Base-by-base conservation (phyloP, 2,113 vertebrate species). In the Trematocara nigrifrons region DNA sequence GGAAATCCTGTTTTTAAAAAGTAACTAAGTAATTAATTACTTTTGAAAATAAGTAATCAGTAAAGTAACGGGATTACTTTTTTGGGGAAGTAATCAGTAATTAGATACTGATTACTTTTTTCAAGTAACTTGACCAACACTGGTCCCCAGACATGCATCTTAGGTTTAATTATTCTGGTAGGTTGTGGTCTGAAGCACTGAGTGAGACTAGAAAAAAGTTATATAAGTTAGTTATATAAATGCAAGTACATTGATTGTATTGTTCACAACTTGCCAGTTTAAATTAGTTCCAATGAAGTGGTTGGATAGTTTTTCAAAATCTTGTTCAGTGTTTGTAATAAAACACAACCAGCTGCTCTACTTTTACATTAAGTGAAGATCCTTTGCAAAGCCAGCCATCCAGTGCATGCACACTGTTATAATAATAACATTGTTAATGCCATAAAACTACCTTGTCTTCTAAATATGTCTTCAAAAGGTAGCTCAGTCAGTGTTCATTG, bases 201-300 rank as follows among this genome's bases (percentile, higher is more conserved):
- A 56, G 53, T 56, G 6, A 56, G 53, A 56, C 53, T 56, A 13
- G 53, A 26, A 56, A 56, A 53, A 13, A 56, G 53, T 33, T 61
- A 10, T 33, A 35, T 4, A 61, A 61, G n/a, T n/a, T n/a, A 56
- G 53, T 33, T 61, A 10, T 33, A 35, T 4, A 61, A 61, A 61
- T 61, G 9, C 57, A 6, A 35, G 57, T 18, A 35, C 56, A 35
- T n/a, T 61, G 31, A 4, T 35, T 61, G 1, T 16, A 35, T 6
- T 61, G 16, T 10, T 35, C 57, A 59, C 56, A 59, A 35, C 15
- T 69, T 42, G 64, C 35, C 7, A 42, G 64, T 22, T 69, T 42
- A 69, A 42, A 4, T 42, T 1, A 8, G 11, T 69, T 69, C 35
- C 8, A 6, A 8, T 69, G 3, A 69, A 0, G 7, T 42, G 11